Conservation (phyloP, 1,140 invertebrate genomes). For the Drosophila pseudoananassae region DNA sequence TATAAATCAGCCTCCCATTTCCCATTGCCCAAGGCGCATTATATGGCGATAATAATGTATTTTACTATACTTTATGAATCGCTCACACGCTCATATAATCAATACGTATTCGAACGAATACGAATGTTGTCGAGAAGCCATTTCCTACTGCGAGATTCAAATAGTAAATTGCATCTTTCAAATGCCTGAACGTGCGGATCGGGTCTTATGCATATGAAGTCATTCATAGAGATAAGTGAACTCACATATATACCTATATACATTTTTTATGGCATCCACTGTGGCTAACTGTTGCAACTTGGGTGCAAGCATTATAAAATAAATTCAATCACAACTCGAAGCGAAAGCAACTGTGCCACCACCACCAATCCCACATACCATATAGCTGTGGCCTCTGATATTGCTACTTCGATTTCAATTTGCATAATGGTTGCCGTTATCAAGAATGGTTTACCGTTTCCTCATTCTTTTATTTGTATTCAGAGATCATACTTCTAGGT, state of each 20-base stretch:
- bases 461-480: constrained; percentile 34
- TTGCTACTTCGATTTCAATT: constrained; percentile 68
- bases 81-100: constrained; percentile 33
- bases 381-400: constrained; percentile 40
- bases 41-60: constrained; percentile 37
- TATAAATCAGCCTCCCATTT: constrained; percentile 17
- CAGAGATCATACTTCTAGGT: background rate
- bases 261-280: background rate
- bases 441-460: constrained; percentile 73
- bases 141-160: constrained; percentile 69
- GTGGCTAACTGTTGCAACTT: constrained; percentile 57
- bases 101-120: constrained; percentile 16
- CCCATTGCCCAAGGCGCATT: constrained; percentile 20
- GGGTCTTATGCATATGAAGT: constrained; percentile 44
- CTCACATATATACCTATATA: constrained; percentile 2
- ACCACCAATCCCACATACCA: constrained; percentile 52
- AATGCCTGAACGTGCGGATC: constrained; percentile 55
- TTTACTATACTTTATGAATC: constrained; percentile 57
- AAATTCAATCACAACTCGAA: constrained; percentile 68
- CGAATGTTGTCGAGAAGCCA: constrained; percentile 50
- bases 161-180: constrained; percentile 75
- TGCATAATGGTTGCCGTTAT: constrained; percentile 79
- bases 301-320: constrained; percentile 72
- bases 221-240: constrained; percentile 48
- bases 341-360: constrained; percentile 62